Percentiles rank a stretch among this genome's conserved stretches.
Conservation (phyloP, 2,113 vertebrate species). For the Noturus placidus region DNA sequence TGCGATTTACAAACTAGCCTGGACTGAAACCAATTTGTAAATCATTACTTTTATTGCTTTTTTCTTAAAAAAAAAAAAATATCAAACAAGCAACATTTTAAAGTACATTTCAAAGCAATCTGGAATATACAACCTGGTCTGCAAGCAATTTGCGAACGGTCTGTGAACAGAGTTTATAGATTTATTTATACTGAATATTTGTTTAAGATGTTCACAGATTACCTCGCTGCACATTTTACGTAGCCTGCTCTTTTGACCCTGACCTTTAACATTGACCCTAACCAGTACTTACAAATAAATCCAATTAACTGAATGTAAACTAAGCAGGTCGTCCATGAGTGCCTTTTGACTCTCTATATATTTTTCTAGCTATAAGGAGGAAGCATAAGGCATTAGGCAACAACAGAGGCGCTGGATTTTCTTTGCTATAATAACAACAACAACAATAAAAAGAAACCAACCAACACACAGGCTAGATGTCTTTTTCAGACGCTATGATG, state of each 20-base stretch:
- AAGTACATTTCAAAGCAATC: background rate
- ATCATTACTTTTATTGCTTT: background rate
- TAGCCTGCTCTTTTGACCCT: conserved; percentile 43
- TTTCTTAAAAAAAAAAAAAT: background rate
- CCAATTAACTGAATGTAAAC: conserved; percentile 44
- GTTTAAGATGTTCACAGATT: conserved; percentile 24
- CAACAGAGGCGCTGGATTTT: background rate
- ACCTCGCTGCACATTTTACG: background rate
- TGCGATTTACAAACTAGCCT: background rate
- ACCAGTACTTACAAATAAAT: conserved; percentile 45
- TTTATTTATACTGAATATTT: conserved; percentile 21
- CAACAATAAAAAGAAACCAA: background rate
- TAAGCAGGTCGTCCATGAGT: background rate
- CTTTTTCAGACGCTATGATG: background rate
- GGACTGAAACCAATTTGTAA: background rate
- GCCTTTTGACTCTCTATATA: background rate
- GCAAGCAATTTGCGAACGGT: background rate
- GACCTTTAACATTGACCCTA: conserved; percentile 50
- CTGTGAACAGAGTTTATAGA: background rate
- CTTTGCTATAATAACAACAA: background rate
- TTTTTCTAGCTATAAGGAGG: background rate
- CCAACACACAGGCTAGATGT: background rate
- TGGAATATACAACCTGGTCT: background rate
- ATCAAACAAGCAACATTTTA: too few species aligned
- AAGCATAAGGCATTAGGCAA: too few species aligned